Evolutionary conservation across 1,140 invertebrate species (phyloP).

Genomic region (Ceratitis capitata): DNA sequence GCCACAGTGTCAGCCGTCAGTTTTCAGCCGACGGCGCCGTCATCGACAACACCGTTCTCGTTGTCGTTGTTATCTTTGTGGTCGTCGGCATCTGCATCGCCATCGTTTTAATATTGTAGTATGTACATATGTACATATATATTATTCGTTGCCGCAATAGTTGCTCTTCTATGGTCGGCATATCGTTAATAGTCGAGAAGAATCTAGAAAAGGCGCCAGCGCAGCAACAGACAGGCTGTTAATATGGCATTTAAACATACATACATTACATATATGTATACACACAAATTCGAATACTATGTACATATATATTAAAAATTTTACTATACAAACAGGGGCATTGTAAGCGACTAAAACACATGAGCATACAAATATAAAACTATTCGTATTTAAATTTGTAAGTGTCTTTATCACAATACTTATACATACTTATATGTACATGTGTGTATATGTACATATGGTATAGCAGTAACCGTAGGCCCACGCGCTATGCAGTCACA

Average conservation of each 20-base stretch:
- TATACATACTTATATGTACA: neutral
- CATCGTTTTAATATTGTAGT: no score
- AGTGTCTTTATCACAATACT: no score
- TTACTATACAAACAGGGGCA: neutral
- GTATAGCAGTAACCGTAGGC: neutral
- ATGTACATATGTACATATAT: no score
- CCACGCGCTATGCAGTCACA: neutral
- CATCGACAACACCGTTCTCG: neutral
- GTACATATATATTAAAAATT: neutral
- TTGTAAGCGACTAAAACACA: neutral
- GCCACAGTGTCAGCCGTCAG: neutral
- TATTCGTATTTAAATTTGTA: no score
- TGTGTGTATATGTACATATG: neutral
- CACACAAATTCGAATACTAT: neutral
- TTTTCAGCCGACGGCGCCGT: neutral
- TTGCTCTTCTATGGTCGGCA: neutral
- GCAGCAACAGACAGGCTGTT: neutral
- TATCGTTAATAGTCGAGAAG: conserved; percentile 26
- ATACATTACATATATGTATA: neutral
- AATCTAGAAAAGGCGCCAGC: conserved; percentile 26
- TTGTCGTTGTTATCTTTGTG: no score
- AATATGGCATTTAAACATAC: neutral
- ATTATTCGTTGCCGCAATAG: neutral
- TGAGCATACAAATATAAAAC: no score
- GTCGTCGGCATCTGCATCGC: no score